phyloP scores from a whole-genome alignment of 2,888 invertebrate genomes.

The Mesoligia furuncula region DNA sequence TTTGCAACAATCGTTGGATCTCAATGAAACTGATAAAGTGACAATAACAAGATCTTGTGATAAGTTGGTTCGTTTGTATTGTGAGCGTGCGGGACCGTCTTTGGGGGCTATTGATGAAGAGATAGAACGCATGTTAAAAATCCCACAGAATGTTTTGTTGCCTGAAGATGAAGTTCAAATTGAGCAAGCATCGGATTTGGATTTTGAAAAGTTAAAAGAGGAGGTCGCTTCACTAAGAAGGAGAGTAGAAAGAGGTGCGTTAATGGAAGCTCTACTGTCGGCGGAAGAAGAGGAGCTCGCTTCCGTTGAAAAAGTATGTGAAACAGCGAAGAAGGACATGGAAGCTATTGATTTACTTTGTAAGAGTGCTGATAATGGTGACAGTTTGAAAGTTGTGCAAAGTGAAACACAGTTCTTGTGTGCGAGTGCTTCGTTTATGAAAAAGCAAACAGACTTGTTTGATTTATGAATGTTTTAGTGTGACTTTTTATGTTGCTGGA shows the following conservation, averaged over 20 bases:
- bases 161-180: slow-evolving; percentile 84
- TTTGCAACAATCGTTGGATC: slow-evolving; percentile 79
- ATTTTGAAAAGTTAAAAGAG: slow-evolving; percentile 80
- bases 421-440: slow-evolving; percentile 78
- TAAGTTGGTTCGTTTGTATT: slow-evolving; percentile 82
- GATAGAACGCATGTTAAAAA: slow-evolving; percentile 80
- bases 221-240: slow-evolving; percentile 80
- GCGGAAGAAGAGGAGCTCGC: slow-evolving; percentile 84
- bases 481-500: slow-evolving; percentile 28
- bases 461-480: slow-evolving; percentile 34
- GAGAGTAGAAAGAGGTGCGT: slow-evolving; percentile 82
- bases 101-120: slow-evolving; percentile 81
- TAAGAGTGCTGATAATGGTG: slow-evolving; percentile 73
- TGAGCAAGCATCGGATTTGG: slow-evolving; percentile 79
- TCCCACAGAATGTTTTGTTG: slow-evolving; percentile 83
- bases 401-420: slow-evolving; percentile 79
- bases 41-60: slow-evolving; percentile 82
- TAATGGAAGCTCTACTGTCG: slow-evolving; percentile 83
- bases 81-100: slow-evolving; percentile 82
- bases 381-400: slow-evolving; percentile 73
- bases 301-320: slow-evolving; percentile 81
- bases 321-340: slow-evolving; percentile 84
- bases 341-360: slow-evolving; percentile 79
- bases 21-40: slow-evolving; percentile 83
- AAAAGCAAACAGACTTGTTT: slow-evolving; percentile 64